Conservation (phyloP, 2,797 vertebrate genomes). For the Masticophis lateralis region DNA sequence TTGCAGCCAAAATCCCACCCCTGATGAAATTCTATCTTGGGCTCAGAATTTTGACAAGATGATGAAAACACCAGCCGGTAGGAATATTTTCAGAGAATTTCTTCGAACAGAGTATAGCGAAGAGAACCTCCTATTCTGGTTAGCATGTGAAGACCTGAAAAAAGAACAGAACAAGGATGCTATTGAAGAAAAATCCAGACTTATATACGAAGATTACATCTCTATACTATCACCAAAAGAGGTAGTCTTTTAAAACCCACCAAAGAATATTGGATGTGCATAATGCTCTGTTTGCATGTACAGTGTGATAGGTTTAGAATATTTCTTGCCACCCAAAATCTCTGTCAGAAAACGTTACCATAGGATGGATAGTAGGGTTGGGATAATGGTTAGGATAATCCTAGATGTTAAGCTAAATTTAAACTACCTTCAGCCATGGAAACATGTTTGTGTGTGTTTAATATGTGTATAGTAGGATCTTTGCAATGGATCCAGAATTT, state of each 20-base stretch:
- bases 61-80: conserved; percentile 91
- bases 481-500: background rate
- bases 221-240: conserved; percentile 99
- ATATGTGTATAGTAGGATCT: background rate
- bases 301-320: background rate
- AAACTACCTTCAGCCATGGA: background rate
- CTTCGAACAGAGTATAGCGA: conserved; percentile 97
- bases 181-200: conserved; percentile 90
- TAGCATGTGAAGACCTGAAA: conserved; percentile 95
- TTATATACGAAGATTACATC: conserved; percentile 98
- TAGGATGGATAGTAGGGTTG: background rate
- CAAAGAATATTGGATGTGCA: background rate
- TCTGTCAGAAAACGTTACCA: background rate
- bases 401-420: background rate
- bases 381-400: background rate
- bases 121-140: conserved; percentile 98
- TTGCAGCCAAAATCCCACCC: conserved; percentile 79
- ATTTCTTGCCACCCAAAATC: background rate
- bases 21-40: conserved; percentile 94
- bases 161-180: conserved; percentile 84
- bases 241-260: conserved; percentile 69
- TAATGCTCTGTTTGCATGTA: background rate
- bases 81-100: conserved; percentile 93
- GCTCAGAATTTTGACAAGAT: conserved; percentile 96
- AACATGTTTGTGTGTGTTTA: background rate